Evolutionary conservation across 2,797 vertebrate species (phyloP).

Genomic region (Malacoctenus gilli): DNA sequence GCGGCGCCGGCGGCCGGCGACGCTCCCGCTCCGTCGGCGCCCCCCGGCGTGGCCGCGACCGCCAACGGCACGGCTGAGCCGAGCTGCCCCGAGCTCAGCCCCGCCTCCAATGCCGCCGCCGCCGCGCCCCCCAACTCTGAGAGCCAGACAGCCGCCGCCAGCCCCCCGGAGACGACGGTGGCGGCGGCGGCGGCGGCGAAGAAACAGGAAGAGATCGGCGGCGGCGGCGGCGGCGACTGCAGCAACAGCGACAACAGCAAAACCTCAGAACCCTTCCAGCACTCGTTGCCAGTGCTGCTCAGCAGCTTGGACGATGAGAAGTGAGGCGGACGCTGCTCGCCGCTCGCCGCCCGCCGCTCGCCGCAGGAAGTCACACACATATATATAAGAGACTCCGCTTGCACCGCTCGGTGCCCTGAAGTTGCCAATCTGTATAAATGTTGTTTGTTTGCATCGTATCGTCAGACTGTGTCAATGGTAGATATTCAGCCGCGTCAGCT

Average conservation of each 20-base stretch:
- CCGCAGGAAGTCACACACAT: slow-evolving; percentile 71
- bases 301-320: slow-evolving; percentile 91
- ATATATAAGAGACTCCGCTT: slow-evolving; percentile 77
- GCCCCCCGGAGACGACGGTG: slow-evolving; percentile 78
- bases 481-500: slow-evolving; percentile 86
- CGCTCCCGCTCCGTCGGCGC: slow-evolving; percentile 22
- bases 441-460: slow-evolving; percentile 90
- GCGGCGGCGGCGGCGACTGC: slow-evolving; percentile 81
- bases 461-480: slow-evolving; percentile 94
- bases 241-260: slow-evolving; percentile 83
- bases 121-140: slow-evolving; percentile 59
- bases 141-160: slow-evolving; percentile 82
- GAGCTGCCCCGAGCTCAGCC: slow-evolving; percentile 36
- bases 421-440: slow-evolving; percentile 97
- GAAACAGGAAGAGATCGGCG: slow-evolving; percentile 79
- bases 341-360: slow-evolving; percentile 67
- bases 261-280: slow-evolving; percentile 87
- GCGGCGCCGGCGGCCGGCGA: slow-evolving; percentile 33
- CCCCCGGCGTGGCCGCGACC: slow-evolving; percentile 29
- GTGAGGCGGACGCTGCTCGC: slow-evolving; percentile 81
- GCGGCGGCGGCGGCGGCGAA: slow-evolving; percentile 70
- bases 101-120: slow-evolving; percentile 24
- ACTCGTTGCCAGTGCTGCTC: slow-evolving; percentile 90
- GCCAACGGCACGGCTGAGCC: slow-evolving; percentile 69
- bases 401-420: slow-evolving; percentile 90